These are phyloP conservation scores for Gallinago solitaria DNA, from an alignment of 2,797 vertebrate genomes.

Conservation along the genomic window DNA sequence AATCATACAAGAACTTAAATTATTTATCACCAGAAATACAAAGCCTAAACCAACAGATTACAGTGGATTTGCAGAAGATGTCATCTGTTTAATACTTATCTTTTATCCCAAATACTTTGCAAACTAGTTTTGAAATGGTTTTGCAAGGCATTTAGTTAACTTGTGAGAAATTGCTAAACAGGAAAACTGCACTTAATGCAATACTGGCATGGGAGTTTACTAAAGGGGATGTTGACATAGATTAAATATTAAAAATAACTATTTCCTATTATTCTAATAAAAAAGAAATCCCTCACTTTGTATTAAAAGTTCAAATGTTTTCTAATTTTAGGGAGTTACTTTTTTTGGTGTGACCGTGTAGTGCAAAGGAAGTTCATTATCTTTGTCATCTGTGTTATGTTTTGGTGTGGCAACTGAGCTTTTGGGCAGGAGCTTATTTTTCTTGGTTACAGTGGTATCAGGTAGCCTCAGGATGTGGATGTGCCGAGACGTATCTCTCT, in stretches of 20 bases:
- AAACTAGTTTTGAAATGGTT: slow-evolving; percentile 58
- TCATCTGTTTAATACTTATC: slow-evolving; percentile 16
- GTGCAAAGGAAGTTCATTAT: background rate
- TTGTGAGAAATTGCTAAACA: slow-evolving; percentile 68
- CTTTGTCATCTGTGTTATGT: background rate
- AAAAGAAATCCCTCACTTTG: background rate
- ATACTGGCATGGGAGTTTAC: slow-evolving; percentile 28
- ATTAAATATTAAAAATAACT: slow-evolving; percentile 44
- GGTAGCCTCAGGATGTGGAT: background rate
- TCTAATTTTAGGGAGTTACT: slow-evolving; percentile 28
- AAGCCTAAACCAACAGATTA: background rate
- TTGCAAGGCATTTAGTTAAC: slow-evolving; percentile 45
- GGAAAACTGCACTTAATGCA: slow-evolving; percentile 62
- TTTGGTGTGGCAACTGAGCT: background rate
- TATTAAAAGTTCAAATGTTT: background rate
- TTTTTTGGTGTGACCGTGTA: background rate
- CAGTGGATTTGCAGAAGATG: slow-evolving; percentile 8
- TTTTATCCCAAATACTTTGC: slow-evolving; percentile 22
- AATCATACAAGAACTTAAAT: background rate
- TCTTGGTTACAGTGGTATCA: background rate
- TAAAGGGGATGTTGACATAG: slow-evolving; percentile 49
- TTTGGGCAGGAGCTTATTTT: background rate
- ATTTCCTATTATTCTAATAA: slow-evolving; percentile 40
- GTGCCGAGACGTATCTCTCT: background rate
- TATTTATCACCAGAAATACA: background rate